Percentiles rank a stretch among this genome's conserved stretches.
Evolutionary conservation across 2,797 vertebrate species (phyloP).

Genomic region (Pipistrellus pipistrellus): DNA sequence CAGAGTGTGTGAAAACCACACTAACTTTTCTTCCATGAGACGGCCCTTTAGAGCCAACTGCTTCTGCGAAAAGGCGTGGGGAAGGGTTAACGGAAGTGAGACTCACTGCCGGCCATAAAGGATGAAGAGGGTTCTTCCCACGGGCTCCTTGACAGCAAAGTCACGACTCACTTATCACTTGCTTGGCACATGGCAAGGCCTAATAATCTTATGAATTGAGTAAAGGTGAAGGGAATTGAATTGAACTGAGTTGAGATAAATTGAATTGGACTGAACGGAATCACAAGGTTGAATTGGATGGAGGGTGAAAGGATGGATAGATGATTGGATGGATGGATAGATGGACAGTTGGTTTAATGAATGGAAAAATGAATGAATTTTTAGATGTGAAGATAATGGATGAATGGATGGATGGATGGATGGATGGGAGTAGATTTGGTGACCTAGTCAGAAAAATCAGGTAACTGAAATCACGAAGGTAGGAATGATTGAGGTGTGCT

Average conservation of each 20-base stretch:
- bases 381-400: not conserved
- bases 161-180: not conserved
- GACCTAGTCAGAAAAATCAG: not conserved
- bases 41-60: not conserved
- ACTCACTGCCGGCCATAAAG: not conserved
- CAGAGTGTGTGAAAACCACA: not conserved
- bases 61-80: not conserved
- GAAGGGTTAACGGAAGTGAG: not conserved
- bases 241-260: not conserved
- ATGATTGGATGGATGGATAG: not conserved
- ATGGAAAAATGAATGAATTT: not conserved
- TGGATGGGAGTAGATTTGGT: not conserved
- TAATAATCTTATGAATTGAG: not conserved
- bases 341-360: not conserved
- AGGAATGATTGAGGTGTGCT: not conserved
- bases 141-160: not conserved
- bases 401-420: too few relatives aligned
- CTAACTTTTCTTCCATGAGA: not conserved
- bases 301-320: not conserved
- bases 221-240: not conserved
- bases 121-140: not conserved
- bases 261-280: not conserved
- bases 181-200: not conserved
- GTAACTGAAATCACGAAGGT: not conserved
- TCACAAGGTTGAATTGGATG: not conserved